phyloP scores from a whole-genome alignment of 2,888 invertebrate species.

The Cepaea hortensis region DNA sequence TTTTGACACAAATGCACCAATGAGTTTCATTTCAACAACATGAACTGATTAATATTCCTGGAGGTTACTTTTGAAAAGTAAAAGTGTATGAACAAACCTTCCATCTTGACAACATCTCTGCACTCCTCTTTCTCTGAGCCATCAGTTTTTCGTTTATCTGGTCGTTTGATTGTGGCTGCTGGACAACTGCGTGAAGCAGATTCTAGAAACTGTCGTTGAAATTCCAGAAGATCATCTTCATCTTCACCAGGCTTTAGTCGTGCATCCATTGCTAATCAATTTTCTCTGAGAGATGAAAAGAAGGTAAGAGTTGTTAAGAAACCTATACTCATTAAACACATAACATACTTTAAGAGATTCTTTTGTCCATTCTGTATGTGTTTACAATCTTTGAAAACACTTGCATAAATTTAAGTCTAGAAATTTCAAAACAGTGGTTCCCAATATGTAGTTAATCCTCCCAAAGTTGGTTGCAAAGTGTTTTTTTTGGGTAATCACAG shows the following conservation, averaged over 20 bases:
- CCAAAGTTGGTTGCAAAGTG: no score
- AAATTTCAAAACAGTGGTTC: no score
- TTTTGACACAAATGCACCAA: no score
- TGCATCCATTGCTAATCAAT: conserved; percentile 52
- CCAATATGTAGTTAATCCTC: no score
- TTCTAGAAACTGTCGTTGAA: conserved; percentile 70
- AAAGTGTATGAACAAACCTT: conserved; percentile 53
- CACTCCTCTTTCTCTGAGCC: conserved; percentile 28
- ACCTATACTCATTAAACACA: background rate
- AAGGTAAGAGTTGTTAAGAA: background rate
- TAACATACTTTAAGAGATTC: no score
- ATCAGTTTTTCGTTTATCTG: conserved; percentile 60
- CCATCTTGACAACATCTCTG: conserved; percentile 62
- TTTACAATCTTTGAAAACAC: no score
- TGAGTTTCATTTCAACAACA: no score
- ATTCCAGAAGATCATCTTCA: conserved; percentile 71
- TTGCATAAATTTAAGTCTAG: no score
- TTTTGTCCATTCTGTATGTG: no score
- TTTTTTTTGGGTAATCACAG: no score
- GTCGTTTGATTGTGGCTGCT: conserved; percentile 60
- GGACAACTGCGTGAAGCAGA: conserved; percentile 54
- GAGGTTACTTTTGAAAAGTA: no score
- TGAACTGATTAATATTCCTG: no score
- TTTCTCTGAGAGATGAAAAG: background rate
- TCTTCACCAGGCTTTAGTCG: conserved; percentile 70